Evolutionary conservation across 1,140 invertebrate species (phyloP).

Genomic region (Pogonomyrmex californicus): DNA sequence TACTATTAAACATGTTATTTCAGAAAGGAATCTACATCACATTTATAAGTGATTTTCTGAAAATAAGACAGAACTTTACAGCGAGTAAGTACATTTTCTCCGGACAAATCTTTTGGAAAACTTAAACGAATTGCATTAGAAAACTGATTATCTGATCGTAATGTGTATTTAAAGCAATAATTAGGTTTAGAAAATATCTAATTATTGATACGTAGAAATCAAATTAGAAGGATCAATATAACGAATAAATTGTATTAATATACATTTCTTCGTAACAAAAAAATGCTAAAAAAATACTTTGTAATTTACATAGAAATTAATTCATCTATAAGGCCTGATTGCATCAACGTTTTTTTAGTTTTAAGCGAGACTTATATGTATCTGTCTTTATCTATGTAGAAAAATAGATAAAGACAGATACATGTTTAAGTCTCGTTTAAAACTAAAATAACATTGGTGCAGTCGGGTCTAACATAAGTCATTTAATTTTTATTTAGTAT

Average conservation of each 20-base stretch:
- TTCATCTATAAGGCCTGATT: too few relatives aligned
- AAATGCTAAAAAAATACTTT: neutral
- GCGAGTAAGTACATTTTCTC: neutral
- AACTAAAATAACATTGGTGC: too few relatives aligned
- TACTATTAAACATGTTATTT: conserved; percentile 48
- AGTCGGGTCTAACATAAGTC: too few relatives aligned
- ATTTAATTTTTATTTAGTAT: neutral
- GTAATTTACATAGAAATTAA: neutral
- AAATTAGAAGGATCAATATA: neutral
- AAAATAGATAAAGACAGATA: too few relatives aligned
- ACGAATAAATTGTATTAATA: neutral
- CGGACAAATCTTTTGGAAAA: neutral
- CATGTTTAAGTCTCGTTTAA: too few relatives aligned
- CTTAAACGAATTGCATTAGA: neutral
- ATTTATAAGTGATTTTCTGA: conserved; percentile 36
- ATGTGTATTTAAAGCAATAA: neutral
- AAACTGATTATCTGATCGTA: neutral
- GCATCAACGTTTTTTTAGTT: neutral
- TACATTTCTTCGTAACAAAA: neutral
- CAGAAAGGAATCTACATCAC: conserved; percentile 31
- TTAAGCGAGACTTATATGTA: too few relatives aligned
- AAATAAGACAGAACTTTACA: conserved; percentile 6
- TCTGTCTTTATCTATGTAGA: too few relatives aligned
- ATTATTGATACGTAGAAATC: neutral
- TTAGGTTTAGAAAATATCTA: neutral